Conservation (phyloP, 2,888 invertebrate genomes). For the Nemapogon koenigi region DNA sequence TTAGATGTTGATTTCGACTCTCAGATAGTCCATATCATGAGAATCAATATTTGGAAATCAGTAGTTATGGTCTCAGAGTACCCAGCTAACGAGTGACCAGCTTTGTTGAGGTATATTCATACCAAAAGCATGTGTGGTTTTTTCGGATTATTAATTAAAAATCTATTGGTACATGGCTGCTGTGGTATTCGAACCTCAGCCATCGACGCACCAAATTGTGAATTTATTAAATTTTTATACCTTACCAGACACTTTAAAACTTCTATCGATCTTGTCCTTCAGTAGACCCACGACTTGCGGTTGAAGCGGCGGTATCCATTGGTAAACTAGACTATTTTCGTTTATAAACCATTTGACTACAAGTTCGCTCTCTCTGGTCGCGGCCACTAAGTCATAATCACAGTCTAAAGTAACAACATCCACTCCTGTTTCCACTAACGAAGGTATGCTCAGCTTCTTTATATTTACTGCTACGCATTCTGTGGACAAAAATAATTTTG, state of each 20-base stretch:
- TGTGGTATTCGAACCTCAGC: no score
- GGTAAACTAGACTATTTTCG: constrained; percentile 50
- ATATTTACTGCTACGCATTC: constrained; percentile 57
- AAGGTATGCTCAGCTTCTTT: constrained; percentile 43
- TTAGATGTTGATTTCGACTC: no score
- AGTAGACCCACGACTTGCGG: constrained; percentile 53
- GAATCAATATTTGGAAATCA: no score
- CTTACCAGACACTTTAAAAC: constrained; percentile 48
- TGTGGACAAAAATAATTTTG: constrained; percentile 23
- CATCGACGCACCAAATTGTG: no score
- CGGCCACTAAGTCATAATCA: constrained; percentile 19
- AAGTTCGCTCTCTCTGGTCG: constrained; percentile 26
- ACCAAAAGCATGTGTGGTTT: no score
- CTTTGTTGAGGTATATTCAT: no score
- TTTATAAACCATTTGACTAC: constrained; percentile 61
- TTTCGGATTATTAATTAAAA: no score
- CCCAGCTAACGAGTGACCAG: no score
- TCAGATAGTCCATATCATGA: no score
- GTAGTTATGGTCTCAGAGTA: no score
- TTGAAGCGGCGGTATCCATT: constrained; percentile 53
- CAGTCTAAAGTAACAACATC: constrained; percentile 26
- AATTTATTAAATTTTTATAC: not conserved
- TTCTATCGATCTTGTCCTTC: constrained; percentile 50
- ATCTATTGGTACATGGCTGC: no score
- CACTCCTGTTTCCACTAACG: constrained; percentile 41